Conservation (phyloP, 53 echinoderm and acorn worm genomes). For the Actinopyga echinites region DNA sequence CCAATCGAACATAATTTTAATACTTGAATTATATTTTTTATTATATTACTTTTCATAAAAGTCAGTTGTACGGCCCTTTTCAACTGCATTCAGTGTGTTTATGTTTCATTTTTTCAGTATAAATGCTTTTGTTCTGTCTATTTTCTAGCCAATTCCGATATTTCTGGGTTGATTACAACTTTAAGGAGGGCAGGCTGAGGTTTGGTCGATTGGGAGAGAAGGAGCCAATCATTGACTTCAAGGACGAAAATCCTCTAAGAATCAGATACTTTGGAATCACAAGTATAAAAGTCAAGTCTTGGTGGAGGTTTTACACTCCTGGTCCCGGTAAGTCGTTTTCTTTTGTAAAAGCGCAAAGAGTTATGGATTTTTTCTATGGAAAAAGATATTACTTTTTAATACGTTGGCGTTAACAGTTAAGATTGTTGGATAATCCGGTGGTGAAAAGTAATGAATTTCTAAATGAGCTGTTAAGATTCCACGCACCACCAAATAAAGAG, state of each 20-base stretch:
- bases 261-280: conserved; percentile 8
- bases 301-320: neutral
- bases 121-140: neutral
- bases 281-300: neutral
- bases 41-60: too few relatives aligned
- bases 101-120: neutral
- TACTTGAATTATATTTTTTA: too few relatives aligned
- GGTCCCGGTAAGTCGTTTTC: neutral
- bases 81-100: neutral
- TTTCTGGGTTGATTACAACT: conserved; percentile 1
- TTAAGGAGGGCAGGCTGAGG: neutral
- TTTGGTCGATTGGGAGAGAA: conserved; percentile 6
- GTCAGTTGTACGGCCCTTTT: neutral
- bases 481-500: too few relatives aligned
- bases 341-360: too few relatives aligned
- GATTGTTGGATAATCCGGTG: too few relatives aligned
- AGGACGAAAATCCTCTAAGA: neutral
- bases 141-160: neutral
- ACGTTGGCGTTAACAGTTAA: too few relatives aligned
- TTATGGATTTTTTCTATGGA: too few relatives aligned
- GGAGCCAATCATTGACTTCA: neutral
- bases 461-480: too few relatives aligned
- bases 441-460: too few relatives aligned
- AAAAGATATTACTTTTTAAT: too few relatives aligned
- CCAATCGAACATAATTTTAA: too few relatives aligned